A percentile compares a stretch with the other conserved stretches of the same genome.
Conservation (phyloP, 2,888 invertebrate genomes). For the Lycaena phlaeas region DNA sequence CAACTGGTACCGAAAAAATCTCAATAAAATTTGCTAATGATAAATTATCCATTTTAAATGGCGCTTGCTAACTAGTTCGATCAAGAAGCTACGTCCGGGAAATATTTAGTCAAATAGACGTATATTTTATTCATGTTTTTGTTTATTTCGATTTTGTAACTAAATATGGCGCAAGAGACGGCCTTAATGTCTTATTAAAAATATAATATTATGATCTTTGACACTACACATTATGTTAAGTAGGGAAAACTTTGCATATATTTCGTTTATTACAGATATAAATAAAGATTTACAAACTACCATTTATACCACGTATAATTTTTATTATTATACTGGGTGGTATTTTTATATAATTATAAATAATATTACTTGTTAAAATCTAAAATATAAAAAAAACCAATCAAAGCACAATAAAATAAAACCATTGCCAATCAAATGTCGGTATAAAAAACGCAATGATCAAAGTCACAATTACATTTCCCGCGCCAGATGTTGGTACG, state of each 20-base stretch:
- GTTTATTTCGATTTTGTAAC: no score
- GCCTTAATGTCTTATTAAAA: background rate
- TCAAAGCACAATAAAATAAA: background rate
- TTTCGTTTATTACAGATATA: no score
- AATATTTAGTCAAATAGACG: conserved; percentile 15
- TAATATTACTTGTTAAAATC: no score
- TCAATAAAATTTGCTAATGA: conserved; percentile 30
- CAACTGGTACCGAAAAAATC: conserved; percentile 39
- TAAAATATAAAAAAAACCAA: no score
- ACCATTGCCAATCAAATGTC: background rate
- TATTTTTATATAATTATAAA: no score
- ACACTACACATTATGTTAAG: no score
- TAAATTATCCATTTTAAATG: conserved; percentile 41
- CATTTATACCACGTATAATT: no score
- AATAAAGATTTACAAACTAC: no score
- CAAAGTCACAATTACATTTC: conserved; percentile 23
- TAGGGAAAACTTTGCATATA: no score
- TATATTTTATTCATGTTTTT: conserved; percentile 2
- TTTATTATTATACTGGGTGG: no score
- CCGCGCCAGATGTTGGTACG: conserved; percentile 28
- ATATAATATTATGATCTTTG: no score
- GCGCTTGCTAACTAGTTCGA: conserved; percentile 34
- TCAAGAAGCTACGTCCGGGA: conserved; percentile 30
- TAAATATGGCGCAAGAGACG: conserved; percentile 4
- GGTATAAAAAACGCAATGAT: conserved; percentile 14